Evolutionary conservation across 2,113 vertebrate genomes (phyloP), one percentile per base, ranked within the genome.

Genomic region (Leptocoma aspasia): DNA sequence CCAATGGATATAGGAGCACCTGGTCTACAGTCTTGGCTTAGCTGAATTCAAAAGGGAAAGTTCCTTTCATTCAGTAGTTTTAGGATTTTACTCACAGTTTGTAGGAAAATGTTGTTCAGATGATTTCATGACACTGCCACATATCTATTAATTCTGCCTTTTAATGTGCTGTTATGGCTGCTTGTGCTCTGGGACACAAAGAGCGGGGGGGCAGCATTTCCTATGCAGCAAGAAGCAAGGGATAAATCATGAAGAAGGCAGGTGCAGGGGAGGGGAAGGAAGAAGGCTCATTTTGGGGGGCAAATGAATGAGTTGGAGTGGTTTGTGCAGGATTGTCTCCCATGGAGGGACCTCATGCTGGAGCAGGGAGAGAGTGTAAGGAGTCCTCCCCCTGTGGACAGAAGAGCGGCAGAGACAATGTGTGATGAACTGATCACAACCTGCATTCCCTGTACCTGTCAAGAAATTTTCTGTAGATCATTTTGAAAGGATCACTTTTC

Each of bases 391-490:
- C 2, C 12, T 23, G 24, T 11, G 41, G 39, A 61, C 20, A 52
- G 53, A 75, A 13, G 28, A 47, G 30, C 0, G 0, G 63, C 21
- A 35, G n/a, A 75, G 54, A 82, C 30, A 61, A 20, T 6, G 10
- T 16, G 18, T 35, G 47, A 68, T 26, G 39, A 69, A 27, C 47
- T 42, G 41, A 49, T 47, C 64, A 37, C 26, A 63, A 14, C 21
- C 14, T 35, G 8, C 35, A 33, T 33, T 50, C 31, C 49, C 42
- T 0, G 0, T 10, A 20, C 15, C 35, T 27, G 21, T 23, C 8
- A 50, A 73, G 50, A 60, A 60, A 10, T 49, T 64, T 82, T 71
- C 57, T 57, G 56, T 60, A 56, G 49, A 66, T 65, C 12, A 21
- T 71, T 73, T 77, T 63, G 73, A 77, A 76, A 92, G 35, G 64